Conservation (phyloP, 2,888 invertebrate genomes). For the Stegophylla sp. region DNA sequence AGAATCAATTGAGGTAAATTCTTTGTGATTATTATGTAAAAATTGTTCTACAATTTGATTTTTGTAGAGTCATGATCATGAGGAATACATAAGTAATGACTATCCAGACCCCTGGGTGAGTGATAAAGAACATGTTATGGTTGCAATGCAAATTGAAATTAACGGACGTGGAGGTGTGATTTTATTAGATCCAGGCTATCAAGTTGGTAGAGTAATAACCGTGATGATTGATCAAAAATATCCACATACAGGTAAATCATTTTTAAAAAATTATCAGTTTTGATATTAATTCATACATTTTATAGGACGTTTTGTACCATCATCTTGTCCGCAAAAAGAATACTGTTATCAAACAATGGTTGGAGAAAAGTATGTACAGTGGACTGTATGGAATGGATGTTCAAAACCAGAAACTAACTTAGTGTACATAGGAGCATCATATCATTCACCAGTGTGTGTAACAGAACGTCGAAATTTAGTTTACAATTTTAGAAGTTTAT, state of each 20-base stretch:
- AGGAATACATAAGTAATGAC: slow-evolving; percentile 61
- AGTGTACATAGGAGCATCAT: slow-evolving; percentile 80
- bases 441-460: slow-evolving; percentile 81
- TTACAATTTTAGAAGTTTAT: slow-evolving; percentile 80
- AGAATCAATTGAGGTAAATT: slow-evolving; percentile 70
- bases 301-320: slow-evolving; percentile 84
- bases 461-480: slow-evolving; percentile 88
- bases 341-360: slow-evolving; percentile 55
- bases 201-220: slow-evolving; percentile 83
- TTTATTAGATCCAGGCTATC: slow-evolving; percentile 90
- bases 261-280: slow-evolving; percentile 26
- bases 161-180: slow-evolving; percentile 78
- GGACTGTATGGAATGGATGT: slow-evolving; percentile 77
- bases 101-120: slow-evolving; percentile 66
- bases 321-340: slow-evolving; percentile 63
- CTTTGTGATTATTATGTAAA: slow-evolving; percentile 64
- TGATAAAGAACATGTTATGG: slow-evolving; percentile 88
- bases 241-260: slow-evolving; percentile 79
- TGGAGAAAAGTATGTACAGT: slow-evolving; percentile 50
- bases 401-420: slow-evolving; percentile 75
- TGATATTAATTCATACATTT: slow-evolving; percentile 60
- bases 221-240: slow-evolving; percentile 84
- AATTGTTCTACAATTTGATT: slow-evolving; percentile 62
- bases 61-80: slow-evolving; percentile 56
- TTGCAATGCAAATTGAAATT: slow-evolving; percentile 77